phyloP scores from a whole-genome alignment of 1,140 invertebrate species.

The Dryas iulia region DNA sequence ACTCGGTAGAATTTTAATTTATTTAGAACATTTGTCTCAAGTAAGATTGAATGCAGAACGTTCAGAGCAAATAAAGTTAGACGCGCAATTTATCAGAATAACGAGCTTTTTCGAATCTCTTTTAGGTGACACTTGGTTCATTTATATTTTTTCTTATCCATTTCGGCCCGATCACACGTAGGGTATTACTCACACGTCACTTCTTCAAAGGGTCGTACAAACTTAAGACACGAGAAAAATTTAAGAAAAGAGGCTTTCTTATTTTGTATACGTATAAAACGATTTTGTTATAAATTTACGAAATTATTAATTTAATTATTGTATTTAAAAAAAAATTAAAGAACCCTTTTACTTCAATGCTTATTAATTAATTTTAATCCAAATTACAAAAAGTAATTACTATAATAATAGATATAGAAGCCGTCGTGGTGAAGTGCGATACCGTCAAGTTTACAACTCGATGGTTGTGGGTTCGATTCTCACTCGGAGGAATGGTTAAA shows the following conservation, averaged over 20 bases:
- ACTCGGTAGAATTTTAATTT: constrained; percentile 26
- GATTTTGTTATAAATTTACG: neutral
- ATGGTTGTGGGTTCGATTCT: too few relatives aligned
- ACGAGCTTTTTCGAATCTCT: constrained; percentile 72
- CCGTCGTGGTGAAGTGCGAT: too few relatives aligned
- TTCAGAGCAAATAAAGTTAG: constrained; percentile 54
- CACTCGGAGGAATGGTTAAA: too few relatives aligned
- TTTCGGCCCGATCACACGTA: constrained; percentile 68
- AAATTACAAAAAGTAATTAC: too few relatives aligned
- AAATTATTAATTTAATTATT: too few relatives aligned
- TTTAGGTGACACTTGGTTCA: constrained; percentile 71
- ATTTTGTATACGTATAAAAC: neutral
- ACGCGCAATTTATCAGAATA: constrained; percentile 69
- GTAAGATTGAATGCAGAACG: constrained; percentile 34
- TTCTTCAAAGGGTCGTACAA: constrained; percentile 29
- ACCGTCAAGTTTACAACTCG: too few relatives aligned
- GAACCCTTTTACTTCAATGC: too few relatives aligned
- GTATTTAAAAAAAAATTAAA: neutral
- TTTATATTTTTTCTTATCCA: constrained; percentile 74
- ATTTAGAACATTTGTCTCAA: constrained; percentile 30
- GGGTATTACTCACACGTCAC: constrained; percentile 57
- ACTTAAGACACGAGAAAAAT: constrained; percentile 6
- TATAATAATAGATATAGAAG: too few relatives aligned
- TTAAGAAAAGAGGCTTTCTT: neutral
- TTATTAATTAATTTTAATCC: too few relatives aligned